Evolutionary conservation across 2,113 vertebrate genomes (phyloP), one percentile per base, ranked within the genome.

Genomic region (Pseudolaguvia tuberculata): DNA sequence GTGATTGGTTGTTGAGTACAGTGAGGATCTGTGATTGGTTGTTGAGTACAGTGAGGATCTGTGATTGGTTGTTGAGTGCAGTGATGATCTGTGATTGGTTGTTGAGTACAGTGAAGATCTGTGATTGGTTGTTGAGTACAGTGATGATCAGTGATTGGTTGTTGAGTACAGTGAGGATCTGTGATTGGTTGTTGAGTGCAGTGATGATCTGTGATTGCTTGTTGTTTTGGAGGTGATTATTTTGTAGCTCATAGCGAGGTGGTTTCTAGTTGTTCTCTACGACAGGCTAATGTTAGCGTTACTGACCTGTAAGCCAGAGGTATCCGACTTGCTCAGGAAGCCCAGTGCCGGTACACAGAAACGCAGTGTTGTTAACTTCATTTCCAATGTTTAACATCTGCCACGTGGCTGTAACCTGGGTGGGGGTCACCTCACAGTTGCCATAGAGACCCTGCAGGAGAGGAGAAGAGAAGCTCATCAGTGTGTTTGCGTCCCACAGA

Each of bases 391-490:
- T 84, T n/a, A 73, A 76, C 52, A 91, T 65, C 6, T 73, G 82
- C 90, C 87, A 92, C 1, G 73, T n/a, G 20, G 86, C 89, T 57
- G 81, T 13, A 0, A 74, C 53, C 72, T 86, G 70, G 23, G 5
- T 29, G 0, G 27, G 5, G 12, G 35, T 81, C 9, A 13, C 4
- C 0, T 72, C 27, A 80, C 91, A 92, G 9, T 31, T 66, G 27
- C 90, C 89, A 42, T 80, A 80, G 23, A 89, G 71, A 50, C 73
- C 84, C 89, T 91, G 23, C 15, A 67, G 15, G 2, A 8, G 3
- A 42, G 68, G 56, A 50, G 45, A 17, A 70, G 51, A 29, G 51
- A 42, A 47, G 9, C 39, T 9, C 4, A 42, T 42, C 39, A 42
- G 39, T 42, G 8, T 42, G 39, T 42, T 4, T 42, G 39, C 1